Evolutionary conservation across 2,113 vertebrate species (phyloP), one percentile per base, ranked within the genome.

Genomic region (Macrotis lagotis): DNA sequence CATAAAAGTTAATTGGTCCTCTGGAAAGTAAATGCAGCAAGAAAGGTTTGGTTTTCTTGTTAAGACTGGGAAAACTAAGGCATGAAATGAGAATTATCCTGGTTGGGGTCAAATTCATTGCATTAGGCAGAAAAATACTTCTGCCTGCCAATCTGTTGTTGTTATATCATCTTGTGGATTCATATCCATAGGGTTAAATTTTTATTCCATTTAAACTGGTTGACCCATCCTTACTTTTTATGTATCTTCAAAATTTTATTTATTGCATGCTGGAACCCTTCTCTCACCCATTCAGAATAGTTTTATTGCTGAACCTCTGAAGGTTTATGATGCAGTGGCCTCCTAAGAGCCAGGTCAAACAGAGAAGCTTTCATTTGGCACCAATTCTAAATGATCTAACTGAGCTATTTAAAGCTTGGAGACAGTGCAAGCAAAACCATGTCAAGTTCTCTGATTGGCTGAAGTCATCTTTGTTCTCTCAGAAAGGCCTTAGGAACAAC

Each of bases 311-410:
- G 10, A 94, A 51, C 88, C 83, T 95, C 96, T 95, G 92, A 93
- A 97, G 89, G 96, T 91, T 92, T 97, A 92, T 95, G 97, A 95
- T 95, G 90, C 96, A 97, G 37, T 93, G 91, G 51, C 92, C 93
- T 96, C 59, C 93, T 95, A 95, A 94, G 49, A 97, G 92, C 47
- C 47, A 66, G 91, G 97, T 96, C 96, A 96, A 47, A 50, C 93
- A 95, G 90, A 95, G 96, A 92, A 88, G 52, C 95, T 97, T 96
- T 59, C 44, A 95, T 94, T 97, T 98, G 95, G 96, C 96, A 94
- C 16, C 22, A 2, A 49, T 96, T 97, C 91, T 51, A 91, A 55
- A 4, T 97, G 96, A 93, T 95, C 92, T 97, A 96, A 92, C 83
- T 88, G 91, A 96, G 94, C 83, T 94, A 91, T 95, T 96, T 96